These are phyloP conservation scores for Drosophila borealis DNA, from an alignment of 2,888 invertebrate genomes.

Conservation along the genomic window DNA sequence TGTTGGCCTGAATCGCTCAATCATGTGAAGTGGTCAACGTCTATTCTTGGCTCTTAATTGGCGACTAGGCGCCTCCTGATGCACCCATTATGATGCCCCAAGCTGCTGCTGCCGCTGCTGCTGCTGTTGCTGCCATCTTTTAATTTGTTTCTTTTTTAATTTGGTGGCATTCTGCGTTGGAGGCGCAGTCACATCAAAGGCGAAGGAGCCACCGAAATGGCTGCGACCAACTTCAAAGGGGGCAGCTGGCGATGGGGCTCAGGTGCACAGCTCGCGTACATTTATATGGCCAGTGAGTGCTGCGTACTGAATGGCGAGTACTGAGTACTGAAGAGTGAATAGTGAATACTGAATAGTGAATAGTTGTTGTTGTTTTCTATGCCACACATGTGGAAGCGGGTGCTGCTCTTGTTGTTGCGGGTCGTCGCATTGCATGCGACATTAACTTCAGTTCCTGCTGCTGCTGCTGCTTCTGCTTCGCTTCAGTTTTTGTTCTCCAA, in stretches of 20 bases:
- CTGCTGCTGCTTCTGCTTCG: slow-evolving; percentile 13
- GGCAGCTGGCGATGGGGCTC: slow-evolving; percentile 30
- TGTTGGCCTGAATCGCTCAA: slow-evolving; percentile 75
- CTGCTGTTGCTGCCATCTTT: slow-evolving; percentile 27
- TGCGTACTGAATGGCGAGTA: slow-evolving; percentile 15
- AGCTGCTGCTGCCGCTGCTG: slow-evolving; percentile 14
- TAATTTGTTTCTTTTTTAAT: slow-evolving; percentile 19
- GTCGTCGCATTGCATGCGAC: slow-evolving; percentile 72
- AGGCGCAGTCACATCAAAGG: slow-evolving; percentile 52
- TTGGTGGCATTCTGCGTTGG: slow-evolving; percentile 21
- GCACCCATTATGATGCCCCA: slow-evolving; percentile 54
- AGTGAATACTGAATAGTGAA: slow-evolving; percentile 15
- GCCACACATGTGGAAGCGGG: slow-evolving; percentile 54
- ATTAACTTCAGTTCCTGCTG: slow-evolving; percentile 70
- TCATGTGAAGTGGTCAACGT: slow-evolving; percentile 76
- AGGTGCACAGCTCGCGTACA: slow-evolving; percentile 30
- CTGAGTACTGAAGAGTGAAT: slow-evolving; percentile 12
- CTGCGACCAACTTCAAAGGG: slow-evolving; percentile 52
- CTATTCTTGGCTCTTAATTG: slow-evolving; percentile 66
- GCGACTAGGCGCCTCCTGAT: slow-evolving; percentile 69
- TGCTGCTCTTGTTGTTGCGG: slow-evolving; percentile 30
- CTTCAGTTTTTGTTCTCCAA: slow-evolving; percentile 56
- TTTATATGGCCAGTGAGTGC: slow-evolving; percentile 11
- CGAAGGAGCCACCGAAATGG: slow-evolving; percentile 34
- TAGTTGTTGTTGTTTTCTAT: slow-evolving; percentile 10